Percentiles rank a stretch among this genome's conserved stretches.
phyloP scores from a whole-genome alignment of 1,140 invertebrate species.

The Antheraea mylitta region DNA sequence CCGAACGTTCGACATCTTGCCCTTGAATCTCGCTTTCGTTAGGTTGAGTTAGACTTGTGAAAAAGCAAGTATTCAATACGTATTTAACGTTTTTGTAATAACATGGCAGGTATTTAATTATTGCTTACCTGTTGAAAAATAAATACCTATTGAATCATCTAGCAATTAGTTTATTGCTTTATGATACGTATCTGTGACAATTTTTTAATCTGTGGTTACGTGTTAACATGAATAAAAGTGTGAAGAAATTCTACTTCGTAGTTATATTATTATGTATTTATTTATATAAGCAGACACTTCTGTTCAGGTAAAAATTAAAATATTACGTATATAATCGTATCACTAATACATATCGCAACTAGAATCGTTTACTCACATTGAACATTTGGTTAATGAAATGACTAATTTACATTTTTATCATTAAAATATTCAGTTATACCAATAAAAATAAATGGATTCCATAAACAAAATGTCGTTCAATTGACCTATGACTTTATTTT shows the following conservation, averaged over 20 bases:
- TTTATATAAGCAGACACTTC: constrained; percentile 75
- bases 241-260: constrained; percentile 63
- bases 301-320: constrained; percentile 77
- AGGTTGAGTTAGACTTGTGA: too few relatives aligned
- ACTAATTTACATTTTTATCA: constrained; percentile 70
- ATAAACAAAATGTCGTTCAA: background rate
- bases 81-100: too few relatives aligned
- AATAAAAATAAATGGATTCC: constrained; percentile 10
- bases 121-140: background rate
- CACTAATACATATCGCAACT: constrained; percentile 77
- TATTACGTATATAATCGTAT: constrained; percentile 77
- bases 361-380: constrained; percentile 76
- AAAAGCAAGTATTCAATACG: too few relatives aligned
- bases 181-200: background rate
- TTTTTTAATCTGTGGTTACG: background rate
- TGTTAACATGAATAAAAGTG: constrained; percentile 29
- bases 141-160: background rate
- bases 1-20: too few relatives aligned
- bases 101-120: background rate
- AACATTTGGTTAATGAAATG: constrained; percentile 75
- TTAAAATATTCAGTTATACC: constrained; percentile 50
- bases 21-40: too few relatives aligned
- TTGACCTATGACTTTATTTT: background rate
- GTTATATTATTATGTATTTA: constrained; percentile 68
- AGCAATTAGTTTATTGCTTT: background rate